These are phyloP conservation scores for Silurus aristotelis DNA, from an alignment of 2,797 vertebrate genomes.

Conservation along the genomic window DNA sequence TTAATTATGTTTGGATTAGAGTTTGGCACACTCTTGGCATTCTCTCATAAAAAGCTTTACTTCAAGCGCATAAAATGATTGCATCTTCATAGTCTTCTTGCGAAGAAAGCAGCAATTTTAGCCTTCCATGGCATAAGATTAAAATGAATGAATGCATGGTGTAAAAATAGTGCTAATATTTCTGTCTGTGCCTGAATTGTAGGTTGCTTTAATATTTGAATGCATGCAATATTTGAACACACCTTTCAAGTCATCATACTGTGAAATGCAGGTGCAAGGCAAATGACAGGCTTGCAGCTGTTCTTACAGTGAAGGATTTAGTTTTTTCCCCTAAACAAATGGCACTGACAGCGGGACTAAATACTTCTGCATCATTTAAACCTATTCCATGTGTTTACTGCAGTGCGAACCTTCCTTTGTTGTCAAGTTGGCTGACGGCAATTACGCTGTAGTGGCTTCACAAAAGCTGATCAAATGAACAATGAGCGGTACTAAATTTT, in stretches of 20 bases:
- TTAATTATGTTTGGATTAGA: too few relatives aligned
- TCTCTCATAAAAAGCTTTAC: background rate
- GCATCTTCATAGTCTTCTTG: background rate
- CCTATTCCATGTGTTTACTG: background rate
- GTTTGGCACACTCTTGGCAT: too few relatives aligned
- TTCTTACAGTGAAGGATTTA: background rate
- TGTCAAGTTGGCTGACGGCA: background rate
- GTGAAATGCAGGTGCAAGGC: background rate
- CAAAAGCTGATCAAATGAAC: background rate
- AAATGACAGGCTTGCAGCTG: conserved; percentile 4
- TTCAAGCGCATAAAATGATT: background rate
- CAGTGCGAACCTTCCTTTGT: background rate
- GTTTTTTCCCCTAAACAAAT: background rate
- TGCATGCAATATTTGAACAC: background rate
- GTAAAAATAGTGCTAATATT: background rate
- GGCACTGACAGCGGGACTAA: conserved; percentile 5
- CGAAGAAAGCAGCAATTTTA: background rate
- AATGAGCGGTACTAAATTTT: background rate
- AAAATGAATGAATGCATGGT: background rate
- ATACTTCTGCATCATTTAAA: background rate
- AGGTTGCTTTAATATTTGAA: background rate
- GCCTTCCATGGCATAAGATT: background rate
- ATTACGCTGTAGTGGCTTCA: background rate
- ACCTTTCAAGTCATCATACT: background rate
- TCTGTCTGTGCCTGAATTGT: background rate